Evolutionary conservation across 2,113 vertebrate species (phyloP).

Genomic region (Sinocyclocheilus anshuiensis): DNA sequence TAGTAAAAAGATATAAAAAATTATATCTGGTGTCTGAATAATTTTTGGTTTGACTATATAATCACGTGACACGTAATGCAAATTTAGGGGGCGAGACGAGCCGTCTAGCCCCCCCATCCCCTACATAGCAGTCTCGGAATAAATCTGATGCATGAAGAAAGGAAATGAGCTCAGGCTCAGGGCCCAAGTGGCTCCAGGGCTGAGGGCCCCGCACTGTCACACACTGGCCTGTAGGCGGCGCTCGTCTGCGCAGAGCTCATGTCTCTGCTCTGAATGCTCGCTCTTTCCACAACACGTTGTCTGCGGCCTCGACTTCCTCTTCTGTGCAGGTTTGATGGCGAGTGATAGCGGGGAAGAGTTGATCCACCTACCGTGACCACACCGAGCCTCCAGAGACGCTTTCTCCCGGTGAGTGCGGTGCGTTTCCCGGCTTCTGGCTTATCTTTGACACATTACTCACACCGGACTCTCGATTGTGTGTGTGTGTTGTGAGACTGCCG

Average conservation of each 20-base stretch:
- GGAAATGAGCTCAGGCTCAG: background rate
- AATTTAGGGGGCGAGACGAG: background rate
- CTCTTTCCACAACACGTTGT: constrained; percentile 37
- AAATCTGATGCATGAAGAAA: background rate
- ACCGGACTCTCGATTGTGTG: background rate
- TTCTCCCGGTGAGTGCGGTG: constrained; percentile 28
- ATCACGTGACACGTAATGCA: background rate
- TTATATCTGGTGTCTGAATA: too few species aligned
- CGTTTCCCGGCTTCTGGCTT: background rate
- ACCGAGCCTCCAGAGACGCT: constrained; percentile 36
- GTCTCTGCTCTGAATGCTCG: constrained; percentile 19
- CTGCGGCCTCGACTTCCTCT: constrained; percentile 44
- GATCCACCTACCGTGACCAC: constrained; percentile 35
- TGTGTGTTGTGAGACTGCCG: constrained; percentile 21
- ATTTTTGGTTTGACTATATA: too few species aligned
- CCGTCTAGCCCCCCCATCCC: background rate
- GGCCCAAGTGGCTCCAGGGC: background rate
- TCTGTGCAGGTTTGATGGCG: constrained; percentile 48
- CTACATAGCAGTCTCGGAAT: background rate
- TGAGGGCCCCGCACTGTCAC: background rate
- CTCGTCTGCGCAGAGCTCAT: background rate
- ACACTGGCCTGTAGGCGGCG: background rate
- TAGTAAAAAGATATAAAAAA: too few species aligned
- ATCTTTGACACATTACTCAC: background rate
- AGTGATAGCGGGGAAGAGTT: constrained; percentile 47